These are phyloP conservation scores for Chrysopilus asiliformis DNA, from an alignment of 2,888 invertebrate genomes.

Conservation along the genomic window DNA sequence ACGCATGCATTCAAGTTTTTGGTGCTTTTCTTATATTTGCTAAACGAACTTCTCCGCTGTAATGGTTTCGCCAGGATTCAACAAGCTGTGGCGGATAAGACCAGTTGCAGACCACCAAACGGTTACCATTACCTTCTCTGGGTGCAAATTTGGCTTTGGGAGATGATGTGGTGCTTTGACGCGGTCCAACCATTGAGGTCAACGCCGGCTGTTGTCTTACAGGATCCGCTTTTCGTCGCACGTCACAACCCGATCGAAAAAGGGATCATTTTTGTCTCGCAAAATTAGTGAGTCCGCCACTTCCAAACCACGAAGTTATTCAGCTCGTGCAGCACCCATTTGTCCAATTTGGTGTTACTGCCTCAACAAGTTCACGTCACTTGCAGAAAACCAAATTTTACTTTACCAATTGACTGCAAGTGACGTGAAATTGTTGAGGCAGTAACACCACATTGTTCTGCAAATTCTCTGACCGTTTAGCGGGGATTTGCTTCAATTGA, in stretches of 20 bases:
- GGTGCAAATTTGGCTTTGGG: background rate
- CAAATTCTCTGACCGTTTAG: too few relatives aligned
- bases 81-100: background rate
- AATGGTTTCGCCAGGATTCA: background rate
- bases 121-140: background rate
- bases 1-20: background rate
- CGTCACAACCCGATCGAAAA: conserved; percentile 1
- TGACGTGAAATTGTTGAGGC: too few relatives aligned
- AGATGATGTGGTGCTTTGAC: background rate
- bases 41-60: background rate
- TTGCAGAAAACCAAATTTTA: too few relatives aligned
- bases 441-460: too few relatives aligned
- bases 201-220: background rate
- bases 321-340: too few relatives aligned
- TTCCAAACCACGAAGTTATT: too few relatives aligned
- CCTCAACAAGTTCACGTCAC: too few relatives aligned
- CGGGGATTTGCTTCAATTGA: too few relatives aligned
- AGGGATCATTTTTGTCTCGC: too few relatives aligned
- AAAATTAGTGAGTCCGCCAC: too few relatives aligned
- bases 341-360: too few relatives aligned
- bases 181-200: background rate
- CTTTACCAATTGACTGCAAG: too few relatives aligned
- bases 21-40: background rate
- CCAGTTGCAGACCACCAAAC: conserved; percentile 1
- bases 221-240: conserved; percentile 1